A percentile compares a stretch with the other conserved stretches of the same genome.
Conservation (phyloP, 2,888 invertebrate species). For the Liodrosophila aerea region DNA sequence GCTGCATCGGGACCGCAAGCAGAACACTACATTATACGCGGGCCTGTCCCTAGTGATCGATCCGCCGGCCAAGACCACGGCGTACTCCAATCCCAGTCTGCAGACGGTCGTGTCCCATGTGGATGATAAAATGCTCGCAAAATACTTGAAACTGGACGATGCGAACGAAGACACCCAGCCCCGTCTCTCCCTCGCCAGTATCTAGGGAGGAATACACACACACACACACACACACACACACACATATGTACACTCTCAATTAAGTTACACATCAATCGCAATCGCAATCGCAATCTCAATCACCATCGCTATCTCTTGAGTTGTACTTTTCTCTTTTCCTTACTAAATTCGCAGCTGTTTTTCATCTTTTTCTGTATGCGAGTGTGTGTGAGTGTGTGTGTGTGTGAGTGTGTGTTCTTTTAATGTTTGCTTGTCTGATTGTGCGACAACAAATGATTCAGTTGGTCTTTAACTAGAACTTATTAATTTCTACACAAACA, state of each 20-base stretch:
- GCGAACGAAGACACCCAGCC: too few species aligned
- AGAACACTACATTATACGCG: background rate
- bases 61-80: too few species aligned
- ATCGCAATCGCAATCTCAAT: constrained; percentile 1
- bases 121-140: too few species aligned
- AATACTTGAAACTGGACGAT: too few species aligned
- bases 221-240: too few species aligned
- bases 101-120: too few species aligned
- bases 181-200: too few species aligned
- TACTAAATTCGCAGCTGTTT: constrained; percentile 22
- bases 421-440: constrained; percentile 55
- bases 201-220: too few species aligned
- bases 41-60: background rate
- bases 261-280: background rate
- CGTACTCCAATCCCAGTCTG: too few species aligned
- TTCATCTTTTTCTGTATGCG: background rate
- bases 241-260: background rate
- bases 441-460: constrained; percentile 62
- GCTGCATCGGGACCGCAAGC: constrained; percentile 11
- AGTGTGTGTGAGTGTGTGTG: constrained; percentile 5
- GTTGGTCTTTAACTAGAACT: constrained; percentile 65
- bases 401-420: constrained; percentile 32
- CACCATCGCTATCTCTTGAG: constrained; percentile 2
- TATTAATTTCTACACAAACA: constrained; percentile 59
- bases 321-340: constrained; percentile 14